These are phyloP conservation scores for Creontiades dilutus DNA, from an alignment of 2,888 invertebrate genomes.

Conservation along the genomic window DNA sequence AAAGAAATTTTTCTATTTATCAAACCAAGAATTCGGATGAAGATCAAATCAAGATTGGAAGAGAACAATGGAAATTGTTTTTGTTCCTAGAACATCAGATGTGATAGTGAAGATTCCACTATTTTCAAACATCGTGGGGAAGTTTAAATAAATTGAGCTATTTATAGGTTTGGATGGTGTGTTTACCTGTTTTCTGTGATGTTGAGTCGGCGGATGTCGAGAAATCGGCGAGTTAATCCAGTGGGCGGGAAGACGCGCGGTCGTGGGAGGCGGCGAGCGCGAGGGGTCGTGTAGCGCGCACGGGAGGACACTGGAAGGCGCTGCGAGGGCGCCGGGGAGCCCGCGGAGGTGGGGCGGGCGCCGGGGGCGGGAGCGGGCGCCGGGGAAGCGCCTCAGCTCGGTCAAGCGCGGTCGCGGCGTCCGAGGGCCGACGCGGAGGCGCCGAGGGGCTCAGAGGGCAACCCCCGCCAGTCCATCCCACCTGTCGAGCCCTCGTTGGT, in stretches of 20 bases:
- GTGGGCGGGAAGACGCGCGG: background rate
- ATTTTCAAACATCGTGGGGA: too few species aligned
- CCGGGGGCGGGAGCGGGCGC: background rate
- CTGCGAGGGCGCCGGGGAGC: background rate
- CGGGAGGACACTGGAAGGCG: background rate
- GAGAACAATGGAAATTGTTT: too few species aligned
- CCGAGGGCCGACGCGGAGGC: background rate
- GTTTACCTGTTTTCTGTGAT: background rate
- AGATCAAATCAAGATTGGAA: too few species aligned
- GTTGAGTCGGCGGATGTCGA: background rate
- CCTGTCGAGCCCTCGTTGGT: background rate
- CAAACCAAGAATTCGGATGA: too few species aligned
- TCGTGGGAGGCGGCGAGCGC: background rate
- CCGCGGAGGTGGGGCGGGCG: slow-evolving; percentile 10
- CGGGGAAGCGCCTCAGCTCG: background rate
- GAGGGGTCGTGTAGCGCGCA: background rate
- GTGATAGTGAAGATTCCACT: too few species aligned
- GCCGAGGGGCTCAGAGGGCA: background rate
- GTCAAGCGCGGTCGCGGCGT: slow-evolving; percentile 15
- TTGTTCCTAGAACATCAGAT: too few species aligned
- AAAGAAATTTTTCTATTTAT: too few species aligned
- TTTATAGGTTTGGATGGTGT: background rate
- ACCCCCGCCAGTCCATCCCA: background rate
- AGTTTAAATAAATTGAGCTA: too few species aligned
- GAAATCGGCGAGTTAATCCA: background rate